Percentiles rank a stretch among this genome's conserved stretches.
Conservation (phyloP, 2,888 invertebrate genomes). For the Luffia ferchaultella region DNA sequence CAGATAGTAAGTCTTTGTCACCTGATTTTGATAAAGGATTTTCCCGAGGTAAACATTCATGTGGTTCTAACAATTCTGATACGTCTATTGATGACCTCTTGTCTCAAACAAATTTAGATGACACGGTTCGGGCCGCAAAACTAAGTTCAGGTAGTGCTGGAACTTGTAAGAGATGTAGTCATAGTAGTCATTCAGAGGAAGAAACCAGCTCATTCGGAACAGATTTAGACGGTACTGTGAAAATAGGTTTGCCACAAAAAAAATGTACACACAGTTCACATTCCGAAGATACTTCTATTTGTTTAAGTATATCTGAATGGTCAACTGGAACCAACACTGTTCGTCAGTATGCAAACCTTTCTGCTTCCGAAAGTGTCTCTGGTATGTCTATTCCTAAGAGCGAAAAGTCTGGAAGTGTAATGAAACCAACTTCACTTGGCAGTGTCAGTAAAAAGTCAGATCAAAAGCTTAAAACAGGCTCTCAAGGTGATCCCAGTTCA, state of each 20-base stretch:
- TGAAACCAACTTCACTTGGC: constrained; percentile 60
- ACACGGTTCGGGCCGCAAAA: constrained; percentile 60
- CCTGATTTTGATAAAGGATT: constrained; percentile 63
- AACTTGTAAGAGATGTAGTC: constrained; percentile 69
- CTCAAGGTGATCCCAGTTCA: constrained; percentile 59
- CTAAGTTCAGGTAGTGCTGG: constrained; percentile 55
- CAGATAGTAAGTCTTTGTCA: constrained; percentile 66
- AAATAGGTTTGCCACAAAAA: constrained; percentile 79
- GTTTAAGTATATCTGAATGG: constrained; percentile 87
- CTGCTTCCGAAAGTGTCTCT: constrained; percentile 72
- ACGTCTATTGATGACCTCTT: constrained; percentile 70
- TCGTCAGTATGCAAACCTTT: constrained; percentile 79
- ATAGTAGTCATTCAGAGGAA: constrained; percentile 77
- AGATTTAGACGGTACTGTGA: constrained; percentile 82
- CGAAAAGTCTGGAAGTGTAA: constrained; percentile 63
- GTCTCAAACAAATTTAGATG: constrained; percentile 66
- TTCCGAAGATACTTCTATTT: constrained; percentile 88
- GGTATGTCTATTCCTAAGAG: constrained; percentile 68
- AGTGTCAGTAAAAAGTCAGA: constrained; percentile 53
- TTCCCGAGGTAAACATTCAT: constrained; percentile 52
- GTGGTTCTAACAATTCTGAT: constrained; percentile 70
- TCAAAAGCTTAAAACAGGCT: constrained; percentile 33
- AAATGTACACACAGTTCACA: constrained; percentile 86
- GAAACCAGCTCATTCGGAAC: constrained; percentile 81
- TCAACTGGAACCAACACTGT: constrained; percentile 88